Evolutionary conservation across 1,140 invertebrate species (phyloP).

Genomic region (Plodia interpunctella): DNA sequence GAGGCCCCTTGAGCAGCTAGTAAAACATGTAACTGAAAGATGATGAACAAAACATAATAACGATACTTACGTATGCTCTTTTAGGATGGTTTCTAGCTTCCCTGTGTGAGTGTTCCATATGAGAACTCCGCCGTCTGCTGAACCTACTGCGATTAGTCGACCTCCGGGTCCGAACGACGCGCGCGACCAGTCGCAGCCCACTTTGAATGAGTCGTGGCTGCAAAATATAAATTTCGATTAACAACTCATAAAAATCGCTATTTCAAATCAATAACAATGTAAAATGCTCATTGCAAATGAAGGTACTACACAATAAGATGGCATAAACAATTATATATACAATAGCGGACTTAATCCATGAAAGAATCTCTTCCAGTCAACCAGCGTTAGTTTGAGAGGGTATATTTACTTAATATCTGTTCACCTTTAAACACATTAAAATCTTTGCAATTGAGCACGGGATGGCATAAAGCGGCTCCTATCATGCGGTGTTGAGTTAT

Average conservation of each 20-base stretch:
- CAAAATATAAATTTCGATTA: slow-evolving; percentile 13
- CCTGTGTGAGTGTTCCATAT: slow-evolving; percentile 92
- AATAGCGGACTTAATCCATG: too few species aligned
- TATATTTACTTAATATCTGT: too few species aligned
- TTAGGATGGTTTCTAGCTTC: slow-evolving; percentile 89
- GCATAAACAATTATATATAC: too few species aligned
- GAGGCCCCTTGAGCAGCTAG: too few species aligned
- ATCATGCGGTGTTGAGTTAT: neutral
- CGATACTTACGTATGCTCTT: slow-evolving; percentile 90
- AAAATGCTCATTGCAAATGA: neutral
- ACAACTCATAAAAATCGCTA: too few species aligned
- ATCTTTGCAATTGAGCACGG: neutral
- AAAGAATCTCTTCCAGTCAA: too few species aligned
- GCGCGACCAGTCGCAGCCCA: slow-evolving; percentile 95
- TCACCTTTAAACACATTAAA: too few species aligned
- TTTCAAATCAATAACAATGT: too few species aligned
- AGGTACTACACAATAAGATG: too few species aligned
- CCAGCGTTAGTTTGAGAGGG: too few species aligned
- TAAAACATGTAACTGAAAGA: too few species aligned
- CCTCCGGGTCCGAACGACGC: slow-evolving; percentile 95
- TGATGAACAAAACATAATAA: neutral
- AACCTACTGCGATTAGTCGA: slow-evolving; percentile 92
- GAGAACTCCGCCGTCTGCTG: slow-evolving; percentile 92
- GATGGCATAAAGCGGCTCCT: neutral
- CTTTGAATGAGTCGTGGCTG: slow-evolving; percentile 96